Base-by-base conservation (phyloP, 1,140 invertebrate genomes). In the Eubasilissa regina region DNA sequence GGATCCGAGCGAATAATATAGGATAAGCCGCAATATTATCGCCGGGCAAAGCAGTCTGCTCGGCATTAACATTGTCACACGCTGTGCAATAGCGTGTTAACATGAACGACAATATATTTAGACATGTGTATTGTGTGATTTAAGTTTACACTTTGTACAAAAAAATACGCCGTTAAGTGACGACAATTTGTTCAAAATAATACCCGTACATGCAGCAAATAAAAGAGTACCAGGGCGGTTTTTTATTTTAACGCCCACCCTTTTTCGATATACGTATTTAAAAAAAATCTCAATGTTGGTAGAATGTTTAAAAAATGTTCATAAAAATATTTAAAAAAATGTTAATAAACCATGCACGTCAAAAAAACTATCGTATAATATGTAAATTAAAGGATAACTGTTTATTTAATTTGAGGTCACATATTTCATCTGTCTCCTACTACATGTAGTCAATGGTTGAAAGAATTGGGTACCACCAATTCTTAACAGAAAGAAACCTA, bases 31-130 rank as follows among this genome's bases (percentile, higher is more conserved):
- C 55, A 58, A 55, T 58, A 58, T 58, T 58, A 58, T 21, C 9
- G 1, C 17, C n/a, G 17, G 3, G 55, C 12, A 58, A 10, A 13
- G 9, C 0, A 58, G 60, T 43, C 11, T 13, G 25, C 35, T 25
- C 13, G 8, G 35, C 35, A 64, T 64, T 13, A 64, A 64, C 12
- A 25, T 64, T n/a, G 35, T 64, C n/a, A 9, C 60, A 64, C 60
- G 35, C 13, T 64, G 13, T n/a, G 19, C n/a, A 12, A 35, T 12
- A 43, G 10, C 9, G 21, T 13, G 6, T n/a, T 25, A 11, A 12
- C 60, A 35, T 35, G 25, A 43, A 62, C 12, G 21, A 35, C 10
- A 43, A 6, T 1, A 44, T 64, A 13, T 25, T 64, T 35, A 7
- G 12, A 11, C 25, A 4, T 35, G 7, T 4, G 9, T 10, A 60